Evolutionary conservation across 2,888 invertebrate species (phyloP), one percentile per base, ranked within the genome.

Genomic region (Magallana nippona): DNA sequence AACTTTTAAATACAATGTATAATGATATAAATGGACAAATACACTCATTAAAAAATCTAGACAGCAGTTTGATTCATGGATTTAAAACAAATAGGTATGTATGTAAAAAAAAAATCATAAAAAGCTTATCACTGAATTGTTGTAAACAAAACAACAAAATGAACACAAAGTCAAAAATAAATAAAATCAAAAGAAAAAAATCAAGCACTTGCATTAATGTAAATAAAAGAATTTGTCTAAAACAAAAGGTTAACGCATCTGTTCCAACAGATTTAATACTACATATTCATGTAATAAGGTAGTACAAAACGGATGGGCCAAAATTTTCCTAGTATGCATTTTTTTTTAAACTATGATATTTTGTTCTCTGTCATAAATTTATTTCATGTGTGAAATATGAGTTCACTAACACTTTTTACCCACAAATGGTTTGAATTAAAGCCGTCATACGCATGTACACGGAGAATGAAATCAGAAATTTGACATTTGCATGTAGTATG

Each of bases 161-260:
- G 71, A 71, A 71, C 71, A 71, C 71, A 71, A 71, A 27, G 71
- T 71, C 32, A 71, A 22, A 71, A 44, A 44, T 44, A 44, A 44
- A 44, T 44, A 44, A 44, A 44, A 44, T 44, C 44, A 44, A 44
- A 44, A 44, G 44, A 44, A 44, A 44, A 32, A 44, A 71, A 71
- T 15, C 71, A 22, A 71, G 27, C 71, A 71, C 71, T 71, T 71
- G 22, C 71, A 27, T 27, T 11, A 71, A 15, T 27, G 22, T 13
- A 27, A 71, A 71, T 27, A 71, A 71, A 11, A 62, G n/a, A 22
- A 15, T 27, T 8, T 60, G n/a, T 60, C 17, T 60, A 60, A 13
- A 63, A 27, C 15, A 71, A 15, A 27, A 2, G 27, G 27, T 15
- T 71, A 13, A 15, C 15, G 32, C 22, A 32, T 71, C 22, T 17